These are phyloP conservation scores for Xanthostigma xanthostigma DNA, from an alignment of 2,888 invertebrate species.

Conservation along the genomic window DNA sequence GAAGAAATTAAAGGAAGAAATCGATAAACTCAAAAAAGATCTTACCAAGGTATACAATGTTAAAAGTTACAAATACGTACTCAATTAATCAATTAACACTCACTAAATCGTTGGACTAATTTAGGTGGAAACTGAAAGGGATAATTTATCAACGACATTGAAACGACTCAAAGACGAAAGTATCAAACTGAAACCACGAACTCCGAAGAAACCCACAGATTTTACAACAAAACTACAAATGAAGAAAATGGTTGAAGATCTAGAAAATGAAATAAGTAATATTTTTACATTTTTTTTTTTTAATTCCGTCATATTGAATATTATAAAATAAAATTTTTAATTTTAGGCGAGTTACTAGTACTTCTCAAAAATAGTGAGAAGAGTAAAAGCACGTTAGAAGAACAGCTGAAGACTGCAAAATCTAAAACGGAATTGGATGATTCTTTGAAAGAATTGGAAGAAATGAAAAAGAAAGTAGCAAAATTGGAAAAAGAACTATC, in stretches of 20 bases:
- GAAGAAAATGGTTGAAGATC: conserved; percentile 71
- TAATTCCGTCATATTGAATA: background rate
- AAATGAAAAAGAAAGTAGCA: conserved; percentile 34
- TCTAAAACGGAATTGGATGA: conserved; percentile 24
- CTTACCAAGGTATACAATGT: conserved; percentile 27
- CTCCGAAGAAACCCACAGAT: conserved; percentile 60
- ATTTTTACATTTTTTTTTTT: conserved; percentile 2
- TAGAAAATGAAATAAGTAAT: conserved; percentile 72
- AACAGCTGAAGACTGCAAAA: conserved; percentile 23
- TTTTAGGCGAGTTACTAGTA: conserved; percentile 40
- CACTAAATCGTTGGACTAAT: conserved; percentile 9
- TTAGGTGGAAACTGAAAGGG: conserved; percentile 47
- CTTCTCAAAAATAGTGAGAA: conserved; percentile 44
- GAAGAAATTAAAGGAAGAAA: conserved; percentile 32
- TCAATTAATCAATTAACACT: background rate
- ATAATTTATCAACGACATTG: conserved; percentile 45
- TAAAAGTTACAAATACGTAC: conserved; percentile 1
- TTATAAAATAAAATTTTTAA: conserved; percentile 3
- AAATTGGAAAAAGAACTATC: conserved; percentile 34
- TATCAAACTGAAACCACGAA: conserved; percentile 48
- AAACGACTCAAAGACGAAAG: conserved; percentile 50
- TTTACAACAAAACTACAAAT: conserved; percentile 55
- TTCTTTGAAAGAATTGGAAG: conserved; percentile 37
- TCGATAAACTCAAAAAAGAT: conserved; percentile 38
- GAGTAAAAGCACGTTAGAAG: conserved; percentile 31